Evolutionary conservation across 2,888 invertebrate species (phyloP).

Genomic region (Leucania comma): DNA sequence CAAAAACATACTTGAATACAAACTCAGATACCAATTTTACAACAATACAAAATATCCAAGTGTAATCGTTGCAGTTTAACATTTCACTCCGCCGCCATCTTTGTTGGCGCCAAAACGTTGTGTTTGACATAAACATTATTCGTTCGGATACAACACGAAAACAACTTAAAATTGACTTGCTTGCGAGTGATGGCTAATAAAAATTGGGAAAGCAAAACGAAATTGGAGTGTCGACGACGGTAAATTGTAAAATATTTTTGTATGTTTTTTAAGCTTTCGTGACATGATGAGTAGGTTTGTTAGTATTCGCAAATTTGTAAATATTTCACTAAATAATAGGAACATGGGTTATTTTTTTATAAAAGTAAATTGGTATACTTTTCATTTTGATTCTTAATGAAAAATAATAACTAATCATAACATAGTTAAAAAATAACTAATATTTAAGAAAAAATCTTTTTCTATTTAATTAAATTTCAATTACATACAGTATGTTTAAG

Average conservation of each 20-base stretch:
- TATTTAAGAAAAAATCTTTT: constrained; percentile 4
- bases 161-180: constrained; percentile 74
- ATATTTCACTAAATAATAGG: neutral
- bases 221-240: constrained; percentile 50
- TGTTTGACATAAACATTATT: constrained; percentile 86
- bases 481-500: constrained; percentile 7
- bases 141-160: constrained; percentile 74
- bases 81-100: constrained; percentile 78
- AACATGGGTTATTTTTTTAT: neutral
- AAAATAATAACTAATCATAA: too few relatives aligned
- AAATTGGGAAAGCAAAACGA: constrained; percentile 57
- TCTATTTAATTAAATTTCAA: constrained; percentile 5
- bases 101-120: constrained; percentile 80
- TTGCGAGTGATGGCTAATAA: constrained; percentile 64
- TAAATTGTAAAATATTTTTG: constrained; percentile 36
- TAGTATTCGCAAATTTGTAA: neutral
- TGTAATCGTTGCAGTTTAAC: constrained; percentile 67
- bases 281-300: neutral
- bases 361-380: neutral
- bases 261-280: constrained; percentile 8
- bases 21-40: constrained; percentile 21
- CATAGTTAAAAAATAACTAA: too few relatives aligned
- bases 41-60: constrained; percentile 40
- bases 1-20: constrained; percentile 2
- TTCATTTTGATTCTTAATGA: neutral